Evolutionary conservation across 2,888 invertebrate genomes (phyloP).

Genomic region (Agrochola macilenta): DNA sequence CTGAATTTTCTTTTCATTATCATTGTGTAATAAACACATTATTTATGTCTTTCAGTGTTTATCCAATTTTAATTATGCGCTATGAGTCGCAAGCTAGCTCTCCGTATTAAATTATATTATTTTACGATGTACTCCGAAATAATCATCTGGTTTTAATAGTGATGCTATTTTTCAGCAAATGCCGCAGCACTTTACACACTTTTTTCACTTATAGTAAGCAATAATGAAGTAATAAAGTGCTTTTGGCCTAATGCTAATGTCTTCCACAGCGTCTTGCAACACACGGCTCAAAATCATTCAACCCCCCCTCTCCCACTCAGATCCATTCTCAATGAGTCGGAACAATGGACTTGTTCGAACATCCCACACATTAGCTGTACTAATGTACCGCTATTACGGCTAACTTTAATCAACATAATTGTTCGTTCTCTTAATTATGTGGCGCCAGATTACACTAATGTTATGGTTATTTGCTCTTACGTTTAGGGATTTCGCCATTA

Average conservation of each 20-base stretch:
- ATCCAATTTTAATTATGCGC: too few species aligned
- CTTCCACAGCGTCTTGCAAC: background rate
- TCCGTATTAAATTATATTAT: background rate
- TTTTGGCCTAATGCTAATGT: background rate
- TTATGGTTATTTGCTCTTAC: conserved; percentile 45
- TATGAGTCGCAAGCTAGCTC: background rate
- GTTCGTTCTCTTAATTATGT: conserved; percentile 41
- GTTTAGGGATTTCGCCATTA: conserved; percentile 32
- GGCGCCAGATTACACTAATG: conserved; percentile 37
- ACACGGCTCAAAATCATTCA: background rate
- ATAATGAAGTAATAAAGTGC: too few species aligned
- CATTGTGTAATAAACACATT: background rate
- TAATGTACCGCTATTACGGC: conserved; percentile 29
- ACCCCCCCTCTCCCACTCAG: background rate
- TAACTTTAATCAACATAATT: conserved; percentile 51
- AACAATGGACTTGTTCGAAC: conserved; percentile 22
- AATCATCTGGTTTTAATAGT: background rate
- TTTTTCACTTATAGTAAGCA: too few species aligned
- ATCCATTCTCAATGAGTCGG: conserved; percentile 13
- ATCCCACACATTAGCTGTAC: conserved; percentile 23
- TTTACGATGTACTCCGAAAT: background rate
- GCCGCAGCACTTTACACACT: too few species aligned
- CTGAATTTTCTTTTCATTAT: background rate
- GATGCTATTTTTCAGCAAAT: background rate
- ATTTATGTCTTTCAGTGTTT: background rate